Evolutionary conservation across 1,140 invertebrate genomes (phyloP).

Genomic region (Andricus grossulariae): DNA sequence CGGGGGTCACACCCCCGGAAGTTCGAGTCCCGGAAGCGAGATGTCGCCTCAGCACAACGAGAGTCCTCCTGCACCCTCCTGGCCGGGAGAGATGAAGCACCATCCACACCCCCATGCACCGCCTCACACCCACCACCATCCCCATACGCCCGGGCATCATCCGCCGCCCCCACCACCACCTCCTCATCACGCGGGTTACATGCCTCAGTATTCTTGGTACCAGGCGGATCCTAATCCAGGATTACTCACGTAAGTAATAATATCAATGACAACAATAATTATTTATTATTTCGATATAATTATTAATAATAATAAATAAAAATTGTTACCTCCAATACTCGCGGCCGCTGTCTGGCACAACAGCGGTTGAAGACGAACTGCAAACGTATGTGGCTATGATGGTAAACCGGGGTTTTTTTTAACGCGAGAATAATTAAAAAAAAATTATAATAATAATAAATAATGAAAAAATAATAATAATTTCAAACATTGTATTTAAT

Average conservation of each 20-base stretch:
- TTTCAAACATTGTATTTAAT: too few relatives aligned
- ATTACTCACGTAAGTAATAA: conserved; percentile 81
- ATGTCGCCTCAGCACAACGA: conserved; percentile 79
- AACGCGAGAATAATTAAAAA: too few relatives aligned
- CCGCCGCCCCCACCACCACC: conserved; percentile 74
- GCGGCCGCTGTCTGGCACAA: too few relatives aligned
- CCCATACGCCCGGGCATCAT: conserved; percentile 79
- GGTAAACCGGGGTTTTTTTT: too few relatives aligned
- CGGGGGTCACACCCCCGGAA: conserved; percentile 76
- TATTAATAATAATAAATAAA: too few relatives aligned
- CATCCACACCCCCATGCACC: conserved; percentile 78
- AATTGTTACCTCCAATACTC: too few relatives aligned
- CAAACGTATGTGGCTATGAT: too few relatives aligned
- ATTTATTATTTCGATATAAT: too few relatives aligned
- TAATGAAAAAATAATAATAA: too few relatives aligned
- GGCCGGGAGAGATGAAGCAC: conserved; percentile 85
- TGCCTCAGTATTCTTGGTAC: conserved; percentile 87
- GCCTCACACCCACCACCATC: conserved; percentile 78
- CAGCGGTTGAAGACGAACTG: too few relatives aligned
- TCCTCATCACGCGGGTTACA: conserved; percentile 78
- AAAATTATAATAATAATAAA: too few relatives aligned
- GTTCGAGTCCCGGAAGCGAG: conserved; percentile 78
- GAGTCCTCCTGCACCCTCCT: conserved; percentile 79
- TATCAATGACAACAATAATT: too few relatives aligned
- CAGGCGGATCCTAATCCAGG: conserved; percentile 83